Evolutionary conservation across 2,888 invertebrate species (phyloP), one percentile per base, ranked within the genome.

Genomic region (Drosophila lacicola): DNA sequence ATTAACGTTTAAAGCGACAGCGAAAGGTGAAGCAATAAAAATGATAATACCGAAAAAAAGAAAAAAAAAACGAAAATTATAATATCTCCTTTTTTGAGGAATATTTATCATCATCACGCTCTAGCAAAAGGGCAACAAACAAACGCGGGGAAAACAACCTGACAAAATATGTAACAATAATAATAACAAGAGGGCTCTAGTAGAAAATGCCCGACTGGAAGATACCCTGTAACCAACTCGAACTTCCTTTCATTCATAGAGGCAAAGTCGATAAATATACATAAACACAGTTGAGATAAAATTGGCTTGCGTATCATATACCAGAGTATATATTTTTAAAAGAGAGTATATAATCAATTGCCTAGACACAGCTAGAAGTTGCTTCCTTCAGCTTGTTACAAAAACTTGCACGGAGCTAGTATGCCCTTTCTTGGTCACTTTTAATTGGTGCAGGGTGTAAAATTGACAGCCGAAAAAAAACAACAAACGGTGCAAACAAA

Each of bases 91-190:
- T 75, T 29, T 66, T 57, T 65, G 46, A 29, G 21, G 39, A 76
- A 76, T 64, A 79, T 75, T 58, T 79, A 74, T 76, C 70, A 69
- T 79, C 74, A 42, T 60, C 36, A 29, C 57, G 55, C 55, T 46
- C 50, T 25, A 47, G 60, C 19, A 54, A 57, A 60, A 56, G 41
- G 37, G 9, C 21, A 55, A 33, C 11, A 56, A 37, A 17, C n/a
- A 36, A 10, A 37, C 10, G 13, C 45, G n/a, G 8, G 11, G 5
- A 51, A 45, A 39, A 34, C 14, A 44, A 36, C 21, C 25, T 11
- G 21, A 17, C n/a, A 45, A 65, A 50, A 53, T 51, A 42, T 34
- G 39, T 36, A 46, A 70, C 29, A 63, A 70, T 54, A 64, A 58
- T 57, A 66, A 36, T 53, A 34, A 54, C 13, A 56, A 33, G 11